Conservation (phyloP, 2,888 invertebrate species). For the Acronicta aceris region DNA sequence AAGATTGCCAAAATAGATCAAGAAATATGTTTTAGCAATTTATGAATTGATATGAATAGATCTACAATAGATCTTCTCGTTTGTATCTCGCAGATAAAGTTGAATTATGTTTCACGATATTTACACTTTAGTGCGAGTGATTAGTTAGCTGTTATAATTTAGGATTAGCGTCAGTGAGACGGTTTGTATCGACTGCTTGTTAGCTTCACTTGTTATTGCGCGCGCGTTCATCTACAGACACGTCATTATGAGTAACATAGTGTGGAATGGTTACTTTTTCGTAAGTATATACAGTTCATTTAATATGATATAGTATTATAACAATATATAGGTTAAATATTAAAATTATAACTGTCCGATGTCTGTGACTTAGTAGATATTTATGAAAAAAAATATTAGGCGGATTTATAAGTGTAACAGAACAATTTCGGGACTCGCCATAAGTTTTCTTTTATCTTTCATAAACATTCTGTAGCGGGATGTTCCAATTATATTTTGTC, state of each 20-base stretch:
- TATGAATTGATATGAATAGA: constrained; percentile 37
- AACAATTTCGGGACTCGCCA: too few relatives aligned
- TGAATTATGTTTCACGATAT: constrained; percentile 16
- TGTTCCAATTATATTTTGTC: too few relatives aligned
- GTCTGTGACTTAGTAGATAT: too few relatives aligned
- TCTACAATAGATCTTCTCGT: constrained; percentile 46
- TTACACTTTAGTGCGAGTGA: constrained; percentile 68
- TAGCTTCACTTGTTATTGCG: constrained; percentile 85
- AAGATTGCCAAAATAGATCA: constrained; percentile 26
- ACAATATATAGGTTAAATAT: too few relatives aligned
- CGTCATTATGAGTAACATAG: constrained; percentile 61
- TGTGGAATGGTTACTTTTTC: constrained; percentile 13
- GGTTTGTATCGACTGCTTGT: constrained; percentile 82
- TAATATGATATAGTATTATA: too few relatives aligned
- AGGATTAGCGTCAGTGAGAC: constrained; percentile 79
- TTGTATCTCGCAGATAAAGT: constrained; percentile 46
- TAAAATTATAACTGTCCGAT: too few relatives aligned
- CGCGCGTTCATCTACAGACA: constrained; percentile 75
- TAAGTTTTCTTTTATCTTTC: too few relatives aligned
- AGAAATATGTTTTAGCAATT: constrained; percentile 31
- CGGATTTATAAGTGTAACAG: too few relatives aligned
- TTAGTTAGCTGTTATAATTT: constrained; percentile 84
- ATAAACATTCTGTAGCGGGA: too few relatives aligned
- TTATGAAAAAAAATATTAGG: too few relatives aligned
- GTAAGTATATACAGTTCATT: background rate